Evolutionary conservation across 1,140 invertebrate genomes (phyloP), one percentile per base, ranked within the genome.

Genomic region (Tetraneura akinire): DNA sequence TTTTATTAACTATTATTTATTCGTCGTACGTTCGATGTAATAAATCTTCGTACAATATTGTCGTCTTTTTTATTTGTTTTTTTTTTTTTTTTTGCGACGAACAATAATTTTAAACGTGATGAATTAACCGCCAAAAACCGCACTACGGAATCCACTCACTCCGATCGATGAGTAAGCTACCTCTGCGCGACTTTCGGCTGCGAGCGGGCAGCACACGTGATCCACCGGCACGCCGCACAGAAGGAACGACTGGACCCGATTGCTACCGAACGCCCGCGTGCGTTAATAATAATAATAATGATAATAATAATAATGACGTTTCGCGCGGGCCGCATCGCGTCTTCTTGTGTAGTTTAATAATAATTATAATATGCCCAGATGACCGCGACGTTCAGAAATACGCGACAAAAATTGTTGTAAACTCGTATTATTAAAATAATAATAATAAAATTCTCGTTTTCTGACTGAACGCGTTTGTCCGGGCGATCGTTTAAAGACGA

Each of bases 161-260:
- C 74, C n/a, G 74, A 29, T 55, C 74, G 74, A 78, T 78, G 74
- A 60, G 74, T 57, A 78, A 78, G 74, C 53, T 78, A 78, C 74
- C 74, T 78, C 74, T 78, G 74, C 74, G 74, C 21, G 51, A 51
- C 68, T 71, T 78, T 78, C 74, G 74, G 74, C 74, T 55, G n/a
- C 5, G 73, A 23, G 21, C 42, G 51, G 1, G 16, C 32, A 23
- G 47, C 53, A 57, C 74, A 78, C 74, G 74, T 78, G 74, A 78
- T 78, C 74, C 55, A 6, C 55, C 74, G 42, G 74, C 74, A 62
- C 74, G 53, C 51, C 74, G 74, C 74, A 26, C 55, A 14, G 37
- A 47, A 45, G 37, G 32, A 45, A 60, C 74, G 74, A 78, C 55
- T 60, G 74, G 74, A 78, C 74, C 74, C 74, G 74, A 78, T 60